phyloP scores from a whole-genome alignment of 2,113 vertebrate genomes.

The Grallaria varia region DNA sequence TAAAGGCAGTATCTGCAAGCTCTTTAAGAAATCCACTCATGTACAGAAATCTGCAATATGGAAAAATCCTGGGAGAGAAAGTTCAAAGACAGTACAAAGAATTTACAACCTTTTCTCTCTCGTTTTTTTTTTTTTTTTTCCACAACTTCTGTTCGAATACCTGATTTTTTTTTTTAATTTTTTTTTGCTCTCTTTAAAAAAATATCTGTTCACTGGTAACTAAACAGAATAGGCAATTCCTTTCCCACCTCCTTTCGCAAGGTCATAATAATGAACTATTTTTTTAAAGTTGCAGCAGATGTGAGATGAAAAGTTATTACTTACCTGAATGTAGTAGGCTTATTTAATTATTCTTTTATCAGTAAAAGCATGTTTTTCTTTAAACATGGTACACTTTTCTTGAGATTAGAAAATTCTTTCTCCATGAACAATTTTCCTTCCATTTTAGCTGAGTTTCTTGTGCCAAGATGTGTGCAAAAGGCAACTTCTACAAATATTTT shows the following conservation, averaged over 20 bases:
- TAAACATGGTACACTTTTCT: not conserved
- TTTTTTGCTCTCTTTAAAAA: not conserved
- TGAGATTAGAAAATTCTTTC: not conserved
- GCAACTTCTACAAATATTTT: not conserved
- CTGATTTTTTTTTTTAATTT: not conserved
- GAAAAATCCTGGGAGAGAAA: constrained; percentile 35
- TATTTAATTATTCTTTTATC: not conserved
- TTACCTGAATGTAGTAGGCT: not conserved
- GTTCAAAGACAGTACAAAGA: constrained; percentile 51
- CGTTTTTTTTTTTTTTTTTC: not conserved
- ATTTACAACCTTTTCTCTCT: not conserved
- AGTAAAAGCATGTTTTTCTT: not conserved
- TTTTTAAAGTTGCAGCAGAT: not conserved
- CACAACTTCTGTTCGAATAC: constrained; percentile 9
- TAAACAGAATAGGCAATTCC: not conserved
- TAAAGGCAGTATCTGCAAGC: not conserved
- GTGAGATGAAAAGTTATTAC: not conserved
- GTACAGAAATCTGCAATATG: constrained; percentile 17
- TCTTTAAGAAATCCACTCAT: constrained; percentile 34
- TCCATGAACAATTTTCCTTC: not conserved
- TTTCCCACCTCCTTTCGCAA: not conserved
- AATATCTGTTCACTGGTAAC: not conserved
- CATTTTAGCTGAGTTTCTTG: not conserved
- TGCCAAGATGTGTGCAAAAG: not conserved
- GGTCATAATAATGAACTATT: not conserved